Evolutionary conservation across 1,140 invertebrate genomes (phyloP).

Genomic region (Drosophila sulfurigaster): DNA sequence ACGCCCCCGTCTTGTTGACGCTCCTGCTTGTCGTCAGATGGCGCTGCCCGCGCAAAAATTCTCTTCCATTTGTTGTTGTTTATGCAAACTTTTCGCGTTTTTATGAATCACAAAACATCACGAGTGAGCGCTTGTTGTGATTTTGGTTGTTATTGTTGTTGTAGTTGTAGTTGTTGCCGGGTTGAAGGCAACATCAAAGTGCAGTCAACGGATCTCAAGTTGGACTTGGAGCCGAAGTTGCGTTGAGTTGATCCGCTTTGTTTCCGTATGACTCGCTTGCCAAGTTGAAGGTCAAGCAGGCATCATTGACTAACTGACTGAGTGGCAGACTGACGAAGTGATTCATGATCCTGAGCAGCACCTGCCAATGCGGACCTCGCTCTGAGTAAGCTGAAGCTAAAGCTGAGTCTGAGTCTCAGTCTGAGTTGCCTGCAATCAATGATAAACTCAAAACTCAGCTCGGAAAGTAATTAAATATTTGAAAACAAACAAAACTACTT

Average conservation of each 20-base stretch:
- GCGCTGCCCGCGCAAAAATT: conserved; percentile 61
- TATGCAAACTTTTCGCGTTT: conserved; percentile 50
- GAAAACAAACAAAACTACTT: conserved; percentile 72
- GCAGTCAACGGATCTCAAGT: conserved; percentile 53
- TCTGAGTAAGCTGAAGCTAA: neutral
- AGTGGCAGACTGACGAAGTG: conserved; percentile 22
- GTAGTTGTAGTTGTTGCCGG: conserved; percentile 20
- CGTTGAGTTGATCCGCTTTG: conserved; percentile 38
- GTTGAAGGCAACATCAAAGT: conserved; percentile 76
- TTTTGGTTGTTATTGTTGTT: conserved; percentile 8
- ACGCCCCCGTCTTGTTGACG: conserved; percentile 23
- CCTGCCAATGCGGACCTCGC: conserved; percentile 48
- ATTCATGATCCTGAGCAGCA: conserved; percentile 52
- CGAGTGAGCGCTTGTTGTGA: neutral
- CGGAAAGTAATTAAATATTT: conserved; percentile 80
- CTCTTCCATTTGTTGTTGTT: conserved; percentile 31
- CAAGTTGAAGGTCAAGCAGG: conserved; percentile 77
- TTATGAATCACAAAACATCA: conserved; percentile 41
- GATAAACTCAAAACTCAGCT: conserved; percentile 54
- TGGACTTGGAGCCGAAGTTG: conserved; percentile 38
- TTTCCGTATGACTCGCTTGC: conserved; percentile 77
- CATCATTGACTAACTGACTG: conserved; percentile 9
- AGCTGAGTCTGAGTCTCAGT: conserved; percentile 39
- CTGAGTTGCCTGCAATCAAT: conserved; percentile 33
- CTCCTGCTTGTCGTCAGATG: conserved; percentile 20